Percentiles rank a stretch among this genome's conserved stretches.
These are phyloP conservation scores for Gallinago stenura DNA, from an alignment of 2,797 vertebrate genomes.

Conservation along the genomic window DNA sequence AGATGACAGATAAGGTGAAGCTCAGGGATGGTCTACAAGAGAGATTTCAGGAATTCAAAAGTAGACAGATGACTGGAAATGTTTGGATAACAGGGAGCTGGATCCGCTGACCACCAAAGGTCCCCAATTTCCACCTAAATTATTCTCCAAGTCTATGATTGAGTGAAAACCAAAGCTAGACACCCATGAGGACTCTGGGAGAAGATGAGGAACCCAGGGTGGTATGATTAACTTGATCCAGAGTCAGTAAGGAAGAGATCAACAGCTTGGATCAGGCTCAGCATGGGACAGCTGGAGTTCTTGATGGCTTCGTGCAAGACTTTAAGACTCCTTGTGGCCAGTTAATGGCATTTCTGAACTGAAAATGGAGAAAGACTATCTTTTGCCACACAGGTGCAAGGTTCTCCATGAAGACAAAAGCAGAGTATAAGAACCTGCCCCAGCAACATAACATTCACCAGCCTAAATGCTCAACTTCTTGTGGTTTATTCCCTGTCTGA, in stretches of 20 bases:
- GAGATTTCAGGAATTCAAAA: background rate
- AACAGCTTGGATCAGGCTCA: background rate
- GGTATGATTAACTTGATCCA: background rate
- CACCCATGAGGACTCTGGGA: background rate
- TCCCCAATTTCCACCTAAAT: background rate
- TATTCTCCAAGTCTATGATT: rapidly evolving
- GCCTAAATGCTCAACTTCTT: background rate
- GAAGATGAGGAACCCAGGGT: background rate
- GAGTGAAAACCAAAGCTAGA: background rate
- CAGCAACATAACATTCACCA: background rate
- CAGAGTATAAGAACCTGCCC: background rate
- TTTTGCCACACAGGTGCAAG: background rate
- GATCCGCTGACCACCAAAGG: background rate
- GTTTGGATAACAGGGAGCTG: background rate
- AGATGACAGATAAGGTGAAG: background rate
- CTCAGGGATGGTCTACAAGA: background rate
- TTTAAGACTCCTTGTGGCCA: background rate
- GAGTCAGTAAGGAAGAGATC: background rate
- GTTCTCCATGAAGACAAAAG: background rate
- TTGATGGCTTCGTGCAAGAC: background rate
- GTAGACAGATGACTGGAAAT: background rate
- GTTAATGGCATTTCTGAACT: background rate
- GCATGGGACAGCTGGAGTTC: background rate
- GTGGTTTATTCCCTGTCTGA: background rate
- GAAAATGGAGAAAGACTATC: background rate